Conservation (phyloP, 2,797 vertebrate genomes). For the Mormyrus proboscirostris region DNA sequence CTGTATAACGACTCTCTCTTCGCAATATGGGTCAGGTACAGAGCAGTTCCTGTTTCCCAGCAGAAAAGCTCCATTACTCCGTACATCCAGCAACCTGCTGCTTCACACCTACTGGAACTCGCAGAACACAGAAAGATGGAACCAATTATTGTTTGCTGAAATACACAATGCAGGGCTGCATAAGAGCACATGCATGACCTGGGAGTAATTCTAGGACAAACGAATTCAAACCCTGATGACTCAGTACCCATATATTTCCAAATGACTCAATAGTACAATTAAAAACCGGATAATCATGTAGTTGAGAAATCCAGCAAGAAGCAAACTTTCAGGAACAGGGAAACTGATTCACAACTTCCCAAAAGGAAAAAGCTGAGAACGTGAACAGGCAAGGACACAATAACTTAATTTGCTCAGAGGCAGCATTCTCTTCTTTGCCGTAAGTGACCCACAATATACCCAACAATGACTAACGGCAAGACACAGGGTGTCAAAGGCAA, state of each 20-base stretch:
- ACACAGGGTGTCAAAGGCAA: background rate
- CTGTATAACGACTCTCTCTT: background rate
- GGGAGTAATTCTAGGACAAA: background rate
- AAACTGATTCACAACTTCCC: background rate
- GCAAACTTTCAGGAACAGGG: background rate
- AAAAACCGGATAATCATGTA: background rate
- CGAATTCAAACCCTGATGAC: background rate
- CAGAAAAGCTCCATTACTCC: background rate
- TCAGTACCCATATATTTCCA: background rate
- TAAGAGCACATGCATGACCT: background rate
- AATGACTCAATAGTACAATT: background rate
- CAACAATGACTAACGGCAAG: background rate
- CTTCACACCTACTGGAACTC: conserved; percentile 10
- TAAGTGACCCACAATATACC: background rate
- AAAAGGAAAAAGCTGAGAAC: background rate
- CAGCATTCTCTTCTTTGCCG: background rate
- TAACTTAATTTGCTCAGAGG: background rate
- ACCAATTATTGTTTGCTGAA: background rate
- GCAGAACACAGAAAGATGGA: background rate
- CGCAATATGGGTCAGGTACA: background rate
- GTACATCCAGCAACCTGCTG: background rate
- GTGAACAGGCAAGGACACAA: background rate
- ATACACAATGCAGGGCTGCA: background rate
- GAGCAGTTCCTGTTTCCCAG: background rate
- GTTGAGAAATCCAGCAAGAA: background rate